phyloP scores from a whole-genome alignment of 2,888 invertebrate genomes.

The Drosophila ezoana region DNA sequence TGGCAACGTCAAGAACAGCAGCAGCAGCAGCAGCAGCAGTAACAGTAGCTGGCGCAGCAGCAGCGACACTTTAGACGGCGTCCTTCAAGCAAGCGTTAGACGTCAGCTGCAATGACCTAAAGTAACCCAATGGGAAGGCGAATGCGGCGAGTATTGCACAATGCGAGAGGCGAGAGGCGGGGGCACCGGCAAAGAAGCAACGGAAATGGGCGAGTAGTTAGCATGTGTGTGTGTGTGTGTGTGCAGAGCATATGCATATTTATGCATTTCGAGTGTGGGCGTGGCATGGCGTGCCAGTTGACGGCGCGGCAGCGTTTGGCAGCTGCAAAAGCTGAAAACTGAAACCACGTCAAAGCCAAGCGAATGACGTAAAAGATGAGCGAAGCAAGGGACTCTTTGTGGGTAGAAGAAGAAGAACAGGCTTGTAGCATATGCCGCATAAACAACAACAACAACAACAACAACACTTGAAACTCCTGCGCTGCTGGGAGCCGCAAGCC shows the following conservation, averaged over 20 bases:
- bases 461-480: slow-evolving; percentile 15
- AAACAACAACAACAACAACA: slow-evolving; percentile 13
- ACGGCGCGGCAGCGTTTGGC: slow-evolving; percentile 43
- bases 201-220: slow-evolving; percentile 58
- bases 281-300: slow-evolving; percentile 48
- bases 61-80: slow-evolving; percentile 59
- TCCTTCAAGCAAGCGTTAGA: slow-evolving; percentile 78
- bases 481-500: background rate
- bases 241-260: slow-evolving; percentile 3
- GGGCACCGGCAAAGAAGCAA: slow-evolving; percentile 42
- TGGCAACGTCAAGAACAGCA: slow-evolving; percentile 6
- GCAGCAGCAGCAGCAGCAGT: slow-evolving; percentile 5
- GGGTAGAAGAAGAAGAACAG: background rate
- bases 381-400: background rate
- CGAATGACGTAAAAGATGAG: slow-evolving; percentile 22
- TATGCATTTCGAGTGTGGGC: slow-evolving; percentile 49
- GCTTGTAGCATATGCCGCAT: slow-evolving; percentile 10
- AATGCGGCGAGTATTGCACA: slow-evolving; percentile 59
- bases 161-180: slow-evolving; percentile 31
- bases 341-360: slow-evolving; percentile 34
- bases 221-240: background rate
- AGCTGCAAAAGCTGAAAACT: slow-evolving; percentile 41
- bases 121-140: slow-evolving; percentile 74
- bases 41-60: slow-evolving; percentile 17
- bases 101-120: slow-evolving; percentile 78